These are phyloP conservation scores for Rotaria macrura DNA, from an alignment of 2,888 invertebrate genomes.

Conservation along the genomic window DNA sequence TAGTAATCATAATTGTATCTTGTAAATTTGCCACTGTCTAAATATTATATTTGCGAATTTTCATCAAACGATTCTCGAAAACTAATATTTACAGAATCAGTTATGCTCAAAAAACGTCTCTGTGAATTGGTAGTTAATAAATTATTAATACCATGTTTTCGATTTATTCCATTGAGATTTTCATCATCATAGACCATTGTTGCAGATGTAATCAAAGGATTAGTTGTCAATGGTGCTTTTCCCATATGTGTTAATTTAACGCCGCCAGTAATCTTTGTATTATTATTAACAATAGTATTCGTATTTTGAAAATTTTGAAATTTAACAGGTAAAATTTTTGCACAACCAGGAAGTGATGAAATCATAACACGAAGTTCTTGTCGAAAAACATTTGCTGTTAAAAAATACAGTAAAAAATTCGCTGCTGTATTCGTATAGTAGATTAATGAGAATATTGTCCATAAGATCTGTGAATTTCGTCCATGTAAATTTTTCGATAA, in stretches of 20 bases:
- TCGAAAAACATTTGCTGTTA: neutral
- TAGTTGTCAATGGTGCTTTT: neutral
- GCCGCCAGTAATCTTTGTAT: neutral
- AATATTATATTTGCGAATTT: neutral
- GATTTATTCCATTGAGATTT: too few species aligned
- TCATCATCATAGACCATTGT: too few species aligned
- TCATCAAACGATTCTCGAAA: neutral
- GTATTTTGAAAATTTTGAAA: neutral
- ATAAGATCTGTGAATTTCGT: neutral
- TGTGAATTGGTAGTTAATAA: neutral
- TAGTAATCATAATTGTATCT: too few species aligned
- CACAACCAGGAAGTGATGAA: neutral
- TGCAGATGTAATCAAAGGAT: neutral
- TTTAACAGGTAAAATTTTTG: neutral
- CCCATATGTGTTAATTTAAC: neutral
- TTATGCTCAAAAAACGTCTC: neutral
- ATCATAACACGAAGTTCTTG: slow-evolving; percentile 1
- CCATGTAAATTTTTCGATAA: neutral
- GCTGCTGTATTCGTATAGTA: neutral
- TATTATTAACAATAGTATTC: too few species aligned
- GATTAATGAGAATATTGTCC: neutral
- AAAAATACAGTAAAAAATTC: neutral
- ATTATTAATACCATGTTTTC: neutral
- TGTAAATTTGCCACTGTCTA: too few species aligned
- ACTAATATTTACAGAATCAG: neutral